Conservation (phyloP, 2,797 vertebrate species). For the Phaenicophaeus curvirostris region DNA sequence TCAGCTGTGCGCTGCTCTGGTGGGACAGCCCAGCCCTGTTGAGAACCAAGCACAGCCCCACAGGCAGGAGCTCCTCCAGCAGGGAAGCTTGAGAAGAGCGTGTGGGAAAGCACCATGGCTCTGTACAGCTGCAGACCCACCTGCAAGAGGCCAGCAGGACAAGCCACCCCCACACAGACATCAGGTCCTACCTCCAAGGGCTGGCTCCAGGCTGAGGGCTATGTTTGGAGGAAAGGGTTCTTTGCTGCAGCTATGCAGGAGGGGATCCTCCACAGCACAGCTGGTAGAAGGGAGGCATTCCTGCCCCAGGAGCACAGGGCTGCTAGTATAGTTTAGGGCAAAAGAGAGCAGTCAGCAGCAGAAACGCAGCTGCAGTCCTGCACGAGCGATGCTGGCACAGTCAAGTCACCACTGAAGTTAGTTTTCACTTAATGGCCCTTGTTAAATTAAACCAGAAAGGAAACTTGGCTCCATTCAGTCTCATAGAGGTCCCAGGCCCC, state of each 20-base stretch:
- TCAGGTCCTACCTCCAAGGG: background rate
- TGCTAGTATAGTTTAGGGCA: background rate
- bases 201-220: background rate
- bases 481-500: background rate
- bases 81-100: background rate
- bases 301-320: background rate
- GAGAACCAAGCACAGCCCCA: background rate
- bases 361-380: background rate
- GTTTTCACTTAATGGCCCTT: background rate
- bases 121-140: background rate
- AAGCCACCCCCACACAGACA: background rate
- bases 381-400: fast-evolving
- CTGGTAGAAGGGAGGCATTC: background rate
- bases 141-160: background rate
- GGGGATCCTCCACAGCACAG: fast-evolving
- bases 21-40: background rate
- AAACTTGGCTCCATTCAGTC: background rate
- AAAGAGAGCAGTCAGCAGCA: background rate
- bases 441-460: constrained; percentile 1
- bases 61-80: fast-evolving
- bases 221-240: background rate
- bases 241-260: background rate
- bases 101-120: background rate
- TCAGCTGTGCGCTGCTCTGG: fast-evolving
- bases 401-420: background rate